A percentile compares a stretch with the other conserved stretches of the same genome.
phyloP scores from a whole-genome alignment of 2,888 invertebrate species.

The Kuschelorhynchus macadamiae region DNA sequence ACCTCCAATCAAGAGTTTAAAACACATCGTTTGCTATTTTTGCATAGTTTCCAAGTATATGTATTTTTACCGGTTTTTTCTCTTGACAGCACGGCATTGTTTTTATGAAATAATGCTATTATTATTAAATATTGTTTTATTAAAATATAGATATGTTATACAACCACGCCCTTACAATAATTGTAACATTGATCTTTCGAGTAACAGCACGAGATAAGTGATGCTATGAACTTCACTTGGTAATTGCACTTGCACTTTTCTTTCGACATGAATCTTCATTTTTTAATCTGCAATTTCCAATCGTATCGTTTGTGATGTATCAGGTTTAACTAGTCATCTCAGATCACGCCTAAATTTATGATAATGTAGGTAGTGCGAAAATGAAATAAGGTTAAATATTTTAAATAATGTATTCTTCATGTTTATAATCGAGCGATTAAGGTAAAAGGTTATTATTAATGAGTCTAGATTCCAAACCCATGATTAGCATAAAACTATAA shows the following conservation, averaged over 20 bases:
- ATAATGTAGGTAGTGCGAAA: neutral
- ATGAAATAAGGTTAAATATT: slow-evolving; percentile 6
- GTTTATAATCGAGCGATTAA: neutral
- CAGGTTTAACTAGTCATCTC: neutral
- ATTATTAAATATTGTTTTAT: no score
- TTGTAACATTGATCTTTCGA: slow-evolving; percentile 2
- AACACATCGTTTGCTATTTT: no score
- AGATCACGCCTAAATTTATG: slow-evolving; percentile 10
- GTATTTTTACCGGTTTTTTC: no score
- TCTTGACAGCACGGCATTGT: no score
- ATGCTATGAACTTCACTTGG: neutral
- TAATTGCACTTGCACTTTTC: slow-evolving; percentile 4
- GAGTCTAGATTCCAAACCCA: slow-evolving; percentile 12
- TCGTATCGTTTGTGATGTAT: neutral
- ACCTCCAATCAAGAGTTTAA: no score
- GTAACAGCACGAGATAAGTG: neutral
- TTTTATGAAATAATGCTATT: no score
- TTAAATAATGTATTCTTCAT: slow-evolving; percentile 5
- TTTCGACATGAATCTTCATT: neutral
- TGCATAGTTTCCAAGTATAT: no score
- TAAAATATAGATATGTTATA: neutral
- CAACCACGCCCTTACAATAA: neutral
- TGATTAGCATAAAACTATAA: slow-evolving; percentile 1
- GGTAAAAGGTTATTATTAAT: slow-evolving; percentile 20
- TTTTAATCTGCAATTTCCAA: neutral